phyloP scores from a whole-genome alignment of 2,888 invertebrate genomes.

The Trachelus iudaicus region DNA sequence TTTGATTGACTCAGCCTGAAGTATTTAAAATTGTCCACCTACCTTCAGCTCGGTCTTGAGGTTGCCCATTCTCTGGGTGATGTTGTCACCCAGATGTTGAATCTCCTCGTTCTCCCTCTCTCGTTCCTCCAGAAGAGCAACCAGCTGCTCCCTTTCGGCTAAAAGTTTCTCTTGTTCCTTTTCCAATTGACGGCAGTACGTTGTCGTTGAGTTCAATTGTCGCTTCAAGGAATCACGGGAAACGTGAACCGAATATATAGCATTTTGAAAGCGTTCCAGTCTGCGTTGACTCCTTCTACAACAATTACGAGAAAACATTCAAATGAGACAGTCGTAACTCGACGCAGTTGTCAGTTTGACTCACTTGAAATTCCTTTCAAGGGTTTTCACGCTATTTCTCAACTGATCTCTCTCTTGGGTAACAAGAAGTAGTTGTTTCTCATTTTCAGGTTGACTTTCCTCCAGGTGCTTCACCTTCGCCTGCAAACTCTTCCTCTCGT shows the following conservation, averaged over 20 bases:
- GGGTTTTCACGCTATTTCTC: slow-evolving; percentile 68
- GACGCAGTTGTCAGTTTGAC: slow-evolving; percentile 18
- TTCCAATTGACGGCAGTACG: slow-evolving; percentile 69
- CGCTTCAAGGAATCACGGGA: slow-evolving; percentile 68
- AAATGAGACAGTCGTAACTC: neutral
- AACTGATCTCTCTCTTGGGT: slow-evolving; percentile 67
- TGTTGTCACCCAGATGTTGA: slow-evolving; percentile 64
- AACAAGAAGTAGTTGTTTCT: slow-evolving; percentile 66
- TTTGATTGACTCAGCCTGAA: no score
- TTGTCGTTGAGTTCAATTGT: slow-evolving; percentile 68
- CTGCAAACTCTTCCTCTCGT: slow-evolving; percentile 73
- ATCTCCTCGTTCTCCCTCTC: slow-evolving; percentile 57
- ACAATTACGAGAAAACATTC: neutral
- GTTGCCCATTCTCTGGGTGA: slow-evolving; percentile 67
- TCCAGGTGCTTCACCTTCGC: slow-evolving; percentile 68
- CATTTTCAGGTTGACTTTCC: slow-evolving; percentile 64
- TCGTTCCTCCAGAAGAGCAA: slow-evolving; percentile 43
- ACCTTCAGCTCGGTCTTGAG: slow-evolving; percentile 68
- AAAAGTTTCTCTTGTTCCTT: slow-evolving; percentile 68
- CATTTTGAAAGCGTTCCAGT: slow-evolving; percentile 65
- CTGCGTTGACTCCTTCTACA: slow-evolving; percentile 66
- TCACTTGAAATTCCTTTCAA: slow-evolving; percentile 72
- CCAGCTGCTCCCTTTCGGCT: slow-evolving; percentile 54
- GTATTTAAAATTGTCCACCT: slow-evolving; percentile 18
- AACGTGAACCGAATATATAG: slow-evolving; percentile 65